phyloP scores from a whole-genome alignment of 2,113 vertebrate genomes.

The Dascyllus trimaculatus region DNA sequence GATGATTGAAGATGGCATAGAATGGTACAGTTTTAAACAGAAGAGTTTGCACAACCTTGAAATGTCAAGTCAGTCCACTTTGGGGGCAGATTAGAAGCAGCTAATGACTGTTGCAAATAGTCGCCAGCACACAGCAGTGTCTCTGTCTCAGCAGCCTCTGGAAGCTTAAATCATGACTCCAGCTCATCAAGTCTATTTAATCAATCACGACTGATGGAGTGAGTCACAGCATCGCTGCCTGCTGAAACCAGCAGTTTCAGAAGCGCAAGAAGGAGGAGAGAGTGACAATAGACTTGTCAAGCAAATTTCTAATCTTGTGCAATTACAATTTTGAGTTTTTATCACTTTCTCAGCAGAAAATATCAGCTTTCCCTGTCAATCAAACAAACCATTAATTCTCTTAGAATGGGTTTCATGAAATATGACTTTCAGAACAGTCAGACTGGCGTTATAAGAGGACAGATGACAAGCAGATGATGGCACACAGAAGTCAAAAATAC shows the following conservation, averaged over 20 bases:
- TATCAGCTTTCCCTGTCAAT: neutral
- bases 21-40: neutral
- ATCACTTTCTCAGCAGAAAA: neutral
- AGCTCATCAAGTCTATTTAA: conserved; percentile 37
- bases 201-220: conserved; percentile 47
- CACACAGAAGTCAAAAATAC: neutral
- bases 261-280: neutral
- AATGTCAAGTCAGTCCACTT: neutral
- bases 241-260: neutral
- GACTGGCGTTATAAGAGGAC: neutral
- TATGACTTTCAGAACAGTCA: too few species aligned
- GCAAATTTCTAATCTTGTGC: neutral
- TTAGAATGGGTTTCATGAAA: neutral
- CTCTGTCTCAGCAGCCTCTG: conserved; percentile 12
- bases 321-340: conserved; percentile 5
- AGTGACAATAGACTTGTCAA: conserved; percentile 20
- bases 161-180: conserved; percentile 30
- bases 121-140: conserved; percentile 3
- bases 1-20: neutral
- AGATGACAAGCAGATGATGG: too few species aligned
- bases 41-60: neutral
- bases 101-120: neutral
- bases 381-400: neutral
- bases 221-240: neutral
- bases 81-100: neutral